Conservation (phyloP, 1,140 invertebrate genomes). For the Nymphalis io region DNA sequence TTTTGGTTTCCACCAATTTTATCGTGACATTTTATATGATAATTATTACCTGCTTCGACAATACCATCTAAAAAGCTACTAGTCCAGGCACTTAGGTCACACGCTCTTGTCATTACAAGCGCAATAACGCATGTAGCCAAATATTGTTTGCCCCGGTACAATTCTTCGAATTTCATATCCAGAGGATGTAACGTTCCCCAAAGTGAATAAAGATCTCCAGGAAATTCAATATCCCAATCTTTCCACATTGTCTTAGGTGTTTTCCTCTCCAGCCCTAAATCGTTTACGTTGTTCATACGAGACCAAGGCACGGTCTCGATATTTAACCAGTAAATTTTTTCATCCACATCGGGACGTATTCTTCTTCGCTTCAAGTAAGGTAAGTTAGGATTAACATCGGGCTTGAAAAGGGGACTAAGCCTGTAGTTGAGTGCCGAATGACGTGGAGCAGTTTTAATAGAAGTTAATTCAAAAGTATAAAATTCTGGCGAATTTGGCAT, state of each 20-base stretch:
- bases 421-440: conserved; percentile 73
- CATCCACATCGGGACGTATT: conserved; percentile 64
- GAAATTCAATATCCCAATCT: conserved; percentile 83
- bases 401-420: conserved; percentile 69
- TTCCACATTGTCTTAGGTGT: conserved; percentile 78
- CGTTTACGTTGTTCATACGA: conserved; percentile 75
- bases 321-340: conserved; percentile 81
- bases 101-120: conserved; percentile 81
- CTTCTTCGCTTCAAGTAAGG: conserved; percentile 59
- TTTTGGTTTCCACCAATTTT: conserved; percentile 68
- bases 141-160: conserved; percentile 80
- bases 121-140: conserved; percentile 80
- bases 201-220: conserved; percentile 82
- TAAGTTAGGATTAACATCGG: conserved; percentile 66
- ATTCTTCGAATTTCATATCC: conserved; percentile 70
- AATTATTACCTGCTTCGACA: conserved; percentile 80
- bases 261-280: conserved; percentile 74
- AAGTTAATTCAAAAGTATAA: conserved; percentile 81
- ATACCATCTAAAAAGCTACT: conserved; percentile 82
- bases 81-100: conserved; percentile 82
- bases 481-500: conserved; percentile 62
- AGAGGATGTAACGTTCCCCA: conserved; percentile 82
- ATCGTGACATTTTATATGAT: conserved; percentile 69
- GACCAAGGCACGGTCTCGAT: conserved; percentile 80
- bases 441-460: conserved; percentile 76